Percentiles rank a stretch among this genome's conserved stretches.
Evolutionary conservation across 1,140 invertebrate genomes (phyloP).

Genomic region (Drosophila kohkoa): DNA sequence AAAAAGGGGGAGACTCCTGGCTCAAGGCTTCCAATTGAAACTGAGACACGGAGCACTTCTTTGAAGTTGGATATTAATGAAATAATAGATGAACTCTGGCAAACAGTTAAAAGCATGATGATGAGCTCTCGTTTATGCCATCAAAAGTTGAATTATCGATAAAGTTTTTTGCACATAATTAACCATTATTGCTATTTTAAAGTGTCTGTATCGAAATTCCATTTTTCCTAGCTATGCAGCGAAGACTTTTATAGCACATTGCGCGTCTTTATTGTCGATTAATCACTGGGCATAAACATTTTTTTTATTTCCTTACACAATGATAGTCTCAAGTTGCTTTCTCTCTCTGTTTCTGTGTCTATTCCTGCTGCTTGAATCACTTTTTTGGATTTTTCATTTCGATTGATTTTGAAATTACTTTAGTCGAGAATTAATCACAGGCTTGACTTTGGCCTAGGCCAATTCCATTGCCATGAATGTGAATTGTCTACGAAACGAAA

Average conservation of each 20-base stretch:
- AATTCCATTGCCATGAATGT: constrained; percentile 7
- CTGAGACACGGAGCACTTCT: neutral
- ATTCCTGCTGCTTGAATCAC: neutral
- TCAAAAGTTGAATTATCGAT: neutral
- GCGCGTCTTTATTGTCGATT: constrained; percentile 3
- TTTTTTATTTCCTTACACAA: neutral
- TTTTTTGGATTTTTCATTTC: constrained; percentile 1
- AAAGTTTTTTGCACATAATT: neutral
- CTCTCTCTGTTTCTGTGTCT: neutral
- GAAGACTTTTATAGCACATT: neutral
- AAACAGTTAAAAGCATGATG: neutral
- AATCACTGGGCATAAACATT: constrained; percentile 2
- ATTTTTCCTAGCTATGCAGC: neutral
- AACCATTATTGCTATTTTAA: neutral
- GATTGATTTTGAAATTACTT: constrained; percentile 5
- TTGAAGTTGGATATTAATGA: constrained; percentile 8
- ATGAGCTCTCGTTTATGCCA: neutral
- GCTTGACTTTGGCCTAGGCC: constrained; percentile 5
- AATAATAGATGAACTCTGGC: neutral
- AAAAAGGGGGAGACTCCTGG: neutral
- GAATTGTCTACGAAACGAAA: neutral
- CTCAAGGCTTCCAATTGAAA: neutral
- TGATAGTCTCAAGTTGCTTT: neutral
- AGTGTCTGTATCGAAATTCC: neutral
- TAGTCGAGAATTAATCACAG: constrained; percentile 7